Evolutionary conservation across 2,888 invertebrate genomes (phyloP), one percentile per base, ranked within the genome.

Genomic region (Yponomeuta plumbellus): DNA sequence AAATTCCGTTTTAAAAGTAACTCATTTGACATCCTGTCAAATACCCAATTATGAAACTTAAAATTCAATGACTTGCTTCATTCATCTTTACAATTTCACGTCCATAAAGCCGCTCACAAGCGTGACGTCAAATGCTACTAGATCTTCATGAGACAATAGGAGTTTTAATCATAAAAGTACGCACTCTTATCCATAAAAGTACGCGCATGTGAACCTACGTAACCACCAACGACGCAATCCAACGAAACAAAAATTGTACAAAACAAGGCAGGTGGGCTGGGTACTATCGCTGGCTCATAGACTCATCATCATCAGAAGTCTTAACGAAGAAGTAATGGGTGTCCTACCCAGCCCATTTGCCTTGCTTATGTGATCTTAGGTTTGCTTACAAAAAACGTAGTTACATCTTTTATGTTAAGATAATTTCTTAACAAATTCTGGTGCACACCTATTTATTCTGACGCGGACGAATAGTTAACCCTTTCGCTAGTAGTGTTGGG

Each of bases 91-190:
- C 44, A 52, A 17, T 17, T 44, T 17, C 17, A 13, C 13, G 17
- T 52, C 44, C 44, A 52, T 13, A 44, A 44, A 0, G 61, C 21
- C 22, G 23, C 61, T 11, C 22, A 23, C 17, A 17, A 61, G 26
- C 72, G 77, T 85, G 85, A 86, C 86, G 85, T 86, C 84, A 85
- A 74, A 70, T 81, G 76, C 69, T 65, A 88, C 86, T 70, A 84
- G 83, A 88, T 65, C 70, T 66, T 64, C 83, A 88, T 65, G 26
- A 62, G 56, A 39, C n/a, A 26, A 13, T 11, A 21, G 66, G 13
- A 66, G 65, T 62, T 57, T 17, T 52, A 52, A 3, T 1, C 44
- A 1, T n/a, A n/a, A n/a, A n/a, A n/a, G n/a, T n/a, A n/a, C n/a
- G n/a, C n/a, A n/a, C 1, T 52, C 44, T 52, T 52, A 52, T 13